Conservation (phyloP, 1,140 invertebrate species). For the Caenorhabditis elegans region WBcel235 BX284602.5:7869001-7869500, state of each 20-base stretch:
- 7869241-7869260: conserved; percentile 32
- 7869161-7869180: neutral
- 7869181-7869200: conserved; percentile 9
- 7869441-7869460: neutral
- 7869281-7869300: conserved; percentile 30
- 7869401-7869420: neutral
- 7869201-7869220: neutral
- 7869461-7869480: conserved; percentile 9
- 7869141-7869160: neutral
- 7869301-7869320: conserved; percentile 11
- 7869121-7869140: neutral
- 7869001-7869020: neutral
- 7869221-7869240: conserved; percentile 15
- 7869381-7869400: neutral
- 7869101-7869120: neutral
- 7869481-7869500: conserved; percentile 13
- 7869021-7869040: neutral
- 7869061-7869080: neutral
- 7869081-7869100: neutral
- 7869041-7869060: neutral
- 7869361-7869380: too few relatives aligned
- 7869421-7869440: neutral
- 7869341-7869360: neutral
- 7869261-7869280: conserved; percentile 40
- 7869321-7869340: neutral